A percentile compares a stretch with the other conserved stretches of the same genome.
Conservation (phyloP, 2,797 vertebrate genomes). For the Sciurus carolinensis region DNA sequence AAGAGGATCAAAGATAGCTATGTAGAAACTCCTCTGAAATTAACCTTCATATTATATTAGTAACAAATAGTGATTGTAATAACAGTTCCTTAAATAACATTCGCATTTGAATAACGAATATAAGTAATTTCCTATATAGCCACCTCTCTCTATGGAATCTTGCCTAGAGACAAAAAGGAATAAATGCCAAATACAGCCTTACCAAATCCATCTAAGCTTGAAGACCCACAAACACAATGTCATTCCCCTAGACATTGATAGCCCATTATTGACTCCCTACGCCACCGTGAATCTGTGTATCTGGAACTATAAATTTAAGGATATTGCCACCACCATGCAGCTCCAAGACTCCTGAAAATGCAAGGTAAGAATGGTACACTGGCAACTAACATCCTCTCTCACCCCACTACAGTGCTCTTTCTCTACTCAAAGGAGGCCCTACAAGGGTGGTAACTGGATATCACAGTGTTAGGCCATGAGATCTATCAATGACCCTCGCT, state of each 20-base stretch:
- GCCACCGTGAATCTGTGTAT: neutral
- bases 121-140: neutral
- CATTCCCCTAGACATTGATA: neutral
- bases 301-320: conserved; percentile 52
- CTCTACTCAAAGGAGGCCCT: neutral
- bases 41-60: conserved; percentile 24
- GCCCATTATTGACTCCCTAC: neutral
- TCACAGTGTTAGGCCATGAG: neutral
- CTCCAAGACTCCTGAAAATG: conserved; percentile 34
- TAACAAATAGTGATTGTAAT: conserved; percentile 45
- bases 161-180: neutral
- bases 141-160: conserved; percentile 8
- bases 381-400: neutral
- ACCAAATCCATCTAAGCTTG: conserved; percentile 24
- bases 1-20: neutral
- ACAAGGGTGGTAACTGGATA: neutral
- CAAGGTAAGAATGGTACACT: neutral
- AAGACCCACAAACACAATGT: conserved; percentile 34
- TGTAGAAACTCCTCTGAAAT: conserved; percentile 22
- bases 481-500: neutral
- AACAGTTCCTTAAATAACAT: conserved; percentile 51
- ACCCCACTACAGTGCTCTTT: neutral
- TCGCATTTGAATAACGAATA: conserved; percentile 23
- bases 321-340: neutral
- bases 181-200: neutral